Percentiles rank a stretch among this genome's conserved stretches.
These are phyloP conservation scores for Scelioninae gen. 1 DNA, from an alignment of 2,888 invertebrate species.

Conservation along the genomic window DNA sequence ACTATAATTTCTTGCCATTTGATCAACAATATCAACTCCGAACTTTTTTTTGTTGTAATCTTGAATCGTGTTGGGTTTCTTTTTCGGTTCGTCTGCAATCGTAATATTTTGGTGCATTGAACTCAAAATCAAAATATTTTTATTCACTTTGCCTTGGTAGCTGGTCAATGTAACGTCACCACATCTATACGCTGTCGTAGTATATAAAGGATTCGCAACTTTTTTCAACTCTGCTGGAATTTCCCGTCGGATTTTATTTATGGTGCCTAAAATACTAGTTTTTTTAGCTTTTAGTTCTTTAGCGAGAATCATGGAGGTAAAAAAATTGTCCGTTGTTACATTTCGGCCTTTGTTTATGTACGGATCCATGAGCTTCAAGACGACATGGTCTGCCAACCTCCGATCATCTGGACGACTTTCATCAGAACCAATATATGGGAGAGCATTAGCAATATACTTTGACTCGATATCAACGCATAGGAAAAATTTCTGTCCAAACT, in stretches of 20 bases:
- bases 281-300: not conserved
- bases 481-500: not conserved
- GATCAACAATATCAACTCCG: conserved; percentile 64
- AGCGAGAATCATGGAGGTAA: not conserved
- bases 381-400: not conserved
- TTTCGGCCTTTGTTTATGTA: not conserved
- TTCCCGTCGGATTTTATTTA: not conserved
- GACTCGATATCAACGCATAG: not conserved
- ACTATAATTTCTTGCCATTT: conserved; percentile 15
- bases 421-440: not conserved
- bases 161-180: not conserved
- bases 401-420: not conserved
- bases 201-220: not conserved
- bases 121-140: not conserved
- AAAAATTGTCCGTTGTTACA: not conserved
- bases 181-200: not conserved
- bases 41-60: conserved; percentile 66
- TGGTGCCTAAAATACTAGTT: not conserved
- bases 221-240: not conserved
- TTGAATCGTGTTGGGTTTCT: not conserved
- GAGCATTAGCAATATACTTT: not conserved
- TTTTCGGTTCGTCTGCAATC: not conserved
- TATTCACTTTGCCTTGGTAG: not conserved
- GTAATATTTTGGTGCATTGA: not conserved
- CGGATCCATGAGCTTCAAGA: not conserved